Evolutionary conservation across 2,888 invertebrate genomes (phyloP), one percentile per base, ranked within the genome.

Genomic region (Graphium colonna): DNA sequence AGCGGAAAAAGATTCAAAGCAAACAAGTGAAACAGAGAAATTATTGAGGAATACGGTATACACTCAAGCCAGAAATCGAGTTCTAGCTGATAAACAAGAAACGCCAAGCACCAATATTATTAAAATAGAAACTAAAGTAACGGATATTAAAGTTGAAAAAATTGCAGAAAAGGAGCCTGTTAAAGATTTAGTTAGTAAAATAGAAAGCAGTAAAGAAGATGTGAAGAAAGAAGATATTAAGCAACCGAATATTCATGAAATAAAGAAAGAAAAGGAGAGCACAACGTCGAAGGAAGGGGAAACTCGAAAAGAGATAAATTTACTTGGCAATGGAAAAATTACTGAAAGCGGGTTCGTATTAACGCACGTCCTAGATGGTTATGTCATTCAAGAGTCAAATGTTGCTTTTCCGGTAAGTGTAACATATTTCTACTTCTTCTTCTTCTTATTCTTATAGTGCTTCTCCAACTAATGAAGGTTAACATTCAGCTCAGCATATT

Each of bases 301-400:
- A 36, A 36, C 36, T 15, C 36, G 26, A 8, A 50, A 60, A 52
- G 62, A 63, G 26, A 58, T 57, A 4, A 63, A 62, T 51, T 52
- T 63, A 13, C 44, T 48, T 17, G 49, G 46, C 0, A 52, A 48
- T 31, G 44, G 53, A 7, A 49, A 54, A 49, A 39, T 21, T 42
- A 62, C 63, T 47, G 69, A 61, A 47, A 72, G 61, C 60, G 71
- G 72, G 51, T 77, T 64, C 54, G 65, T 75, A 56, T 62, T 88
- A 1, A 89, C 88, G 0, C 89, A 89, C 46, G 88, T 89, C 1
- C 62, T 89, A 7, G 88, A 88, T 48, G 88, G 88, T 17, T 82
- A 79, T 53, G 85, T 89, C 1, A 88, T 89, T 54, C 89, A 89
- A 58, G 89, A 89, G 58, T 88, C 89, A 0, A 88, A 84, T 61